Base-by-base conservation (phyloP, 2,888 invertebrate genomes). In the Eulithis prunata region DNA sequence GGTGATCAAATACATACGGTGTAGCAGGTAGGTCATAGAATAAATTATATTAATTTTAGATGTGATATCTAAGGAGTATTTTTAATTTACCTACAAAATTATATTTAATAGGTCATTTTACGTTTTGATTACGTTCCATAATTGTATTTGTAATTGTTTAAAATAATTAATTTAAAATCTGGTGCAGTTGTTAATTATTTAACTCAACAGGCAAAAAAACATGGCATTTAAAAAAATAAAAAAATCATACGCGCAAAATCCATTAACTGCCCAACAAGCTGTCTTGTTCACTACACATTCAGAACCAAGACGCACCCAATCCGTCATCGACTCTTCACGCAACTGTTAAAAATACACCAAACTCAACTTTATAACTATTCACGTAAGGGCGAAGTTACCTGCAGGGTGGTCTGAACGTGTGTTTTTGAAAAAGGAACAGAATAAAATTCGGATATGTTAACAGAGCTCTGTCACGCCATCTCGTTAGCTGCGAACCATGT, bases 391-490 rank as follows among this genome's bases (percentile, higher is more conserved):
- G 10, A 8, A 5, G 41, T 3, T 4, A 45, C 32, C 54, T 14
- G 63, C 63, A 64, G 46, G 60, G 63, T 57, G 60, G 63, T 64
- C 53, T n/a, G 45, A 43, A 46, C 56, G 57, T 57, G 56, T 57
- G 47, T 47, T 47, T 53, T 68, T 63, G 14, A 55, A 62, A 58
- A 79, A 79, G 78, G 73, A 78, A 78, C 75, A 80, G 78, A 77
- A 77, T 55, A 81, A 76, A 79, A 77, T 78, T 78, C 76, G 80
- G 84, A 84, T 86, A 85, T 82, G 88, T 86, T 90, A 90, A 91
- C 89, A 88, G 89, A 80, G 85, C 78, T 71, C 85, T 88, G 92
- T 92, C 92, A 92, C 92, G 92, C 88, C 83, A 90, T 77, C 87
- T 86, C 81, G 88, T 90, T 90, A 90, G 83, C 82, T 83, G 71